Percentiles rank a stretch among this genome's conserved stretches.
phyloP scores from a whole-genome alignment of 92 coral and sea anemone genomes.

The Micromussa lordhowensis region DNA sequence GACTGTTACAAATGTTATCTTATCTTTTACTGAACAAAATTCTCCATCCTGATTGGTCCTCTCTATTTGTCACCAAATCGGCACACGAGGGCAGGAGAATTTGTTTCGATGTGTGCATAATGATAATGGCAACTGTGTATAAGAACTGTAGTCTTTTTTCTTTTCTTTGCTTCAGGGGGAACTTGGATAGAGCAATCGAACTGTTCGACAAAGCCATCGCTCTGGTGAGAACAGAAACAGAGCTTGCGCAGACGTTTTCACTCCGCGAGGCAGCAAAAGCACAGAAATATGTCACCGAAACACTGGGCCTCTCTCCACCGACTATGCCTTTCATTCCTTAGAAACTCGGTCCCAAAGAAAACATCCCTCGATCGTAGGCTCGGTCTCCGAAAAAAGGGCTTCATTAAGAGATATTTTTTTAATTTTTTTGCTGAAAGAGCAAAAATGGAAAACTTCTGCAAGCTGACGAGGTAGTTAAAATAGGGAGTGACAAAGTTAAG shows the following conservation, averaged over 20 bases:
- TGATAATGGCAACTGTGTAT: too few species aligned
- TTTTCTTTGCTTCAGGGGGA: conserved; percentile 74
- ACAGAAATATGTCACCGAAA: conserved; percentile 89
- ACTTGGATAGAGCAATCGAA: conserved; percentile 81
- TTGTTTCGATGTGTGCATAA: too few species aligned
- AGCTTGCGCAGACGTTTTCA: conserved; percentile 94
- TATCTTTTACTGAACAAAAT: too few species aligned
- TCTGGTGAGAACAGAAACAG: conserved; percentile 92
- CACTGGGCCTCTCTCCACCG: conserved; percentile 83
- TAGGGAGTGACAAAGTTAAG: neutral
- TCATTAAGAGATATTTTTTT: neutral
- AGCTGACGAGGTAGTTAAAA: neutral
- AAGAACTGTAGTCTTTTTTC: neutral
- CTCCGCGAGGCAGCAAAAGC: conserved; percentile 97
- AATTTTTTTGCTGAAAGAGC: neutral
- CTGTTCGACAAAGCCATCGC: conserved; percentile 86
- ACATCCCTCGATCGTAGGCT: neutral
- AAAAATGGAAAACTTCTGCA: neutral
- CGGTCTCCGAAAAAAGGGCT: neutral
- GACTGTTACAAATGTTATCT: too few species aligned
- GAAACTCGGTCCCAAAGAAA: neutral
- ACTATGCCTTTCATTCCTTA: conserved; percentile 17
- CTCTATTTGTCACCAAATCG: too few species aligned
- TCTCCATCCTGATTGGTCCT: too few species aligned
- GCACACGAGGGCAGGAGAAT: too few species aligned